Percentiles rank a stretch among this genome's conserved stretches.
These are phyloP conservation scores for Netelia inedita DNA, from an alignment of 2,888 invertebrate genomes.

Conservation along the genomic window DNA sequence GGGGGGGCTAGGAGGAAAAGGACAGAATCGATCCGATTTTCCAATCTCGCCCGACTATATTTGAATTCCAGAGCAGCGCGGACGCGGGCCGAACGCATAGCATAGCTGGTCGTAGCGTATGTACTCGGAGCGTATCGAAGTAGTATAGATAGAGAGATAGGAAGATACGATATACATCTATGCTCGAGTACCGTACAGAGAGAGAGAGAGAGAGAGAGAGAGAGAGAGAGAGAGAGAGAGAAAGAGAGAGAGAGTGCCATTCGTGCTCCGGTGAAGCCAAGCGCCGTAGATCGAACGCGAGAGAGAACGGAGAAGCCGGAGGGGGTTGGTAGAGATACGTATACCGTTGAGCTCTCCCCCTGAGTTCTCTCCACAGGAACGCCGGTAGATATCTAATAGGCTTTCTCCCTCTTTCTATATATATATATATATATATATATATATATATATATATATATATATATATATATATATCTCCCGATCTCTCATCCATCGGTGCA, in stretches of 20 bases:
- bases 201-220: neutral
- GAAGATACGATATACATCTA: slow-evolving; percentile 30
- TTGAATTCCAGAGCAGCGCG: slow-evolving; percentile 79
- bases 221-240: neutral
- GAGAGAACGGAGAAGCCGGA: slow-evolving; percentile 17
- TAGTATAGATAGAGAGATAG: slow-evolving; percentile 41
- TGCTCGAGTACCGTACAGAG: neutral
- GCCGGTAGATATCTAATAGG: slow-evolving; percentile 32
- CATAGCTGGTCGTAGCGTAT: slow-evolving; percentile 67
- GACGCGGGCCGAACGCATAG: slow-evolving; percentile 73
- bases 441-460: too few species aligned
- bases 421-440: too few species aligned
- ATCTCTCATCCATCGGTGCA: slow-evolving; percentile 36
- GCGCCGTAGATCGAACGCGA: slow-evolving; percentile 55
- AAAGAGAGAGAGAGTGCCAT: slow-evolving; percentile 28
- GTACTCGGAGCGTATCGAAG: slow-evolving; percentile 49
- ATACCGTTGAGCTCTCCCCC: slow-evolving; percentile 24
- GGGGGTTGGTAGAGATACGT: slow-evolving; percentile 18
- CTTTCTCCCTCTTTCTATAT: slow-evolving; percentile 14
- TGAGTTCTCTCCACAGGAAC: slow-evolving; percentile 42
- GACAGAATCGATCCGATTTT: slow-evolving; percentile 81
- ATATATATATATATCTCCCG: too few species aligned
- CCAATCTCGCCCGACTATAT: slow-evolving; percentile 82
- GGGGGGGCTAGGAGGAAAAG: slow-evolving; percentile 66
- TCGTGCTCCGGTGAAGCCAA: slow-evolving; percentile 47